Base-by-base conservation (phyloP, 2,797 vertebrate species). In the Smutsia temminckii region DNA sequence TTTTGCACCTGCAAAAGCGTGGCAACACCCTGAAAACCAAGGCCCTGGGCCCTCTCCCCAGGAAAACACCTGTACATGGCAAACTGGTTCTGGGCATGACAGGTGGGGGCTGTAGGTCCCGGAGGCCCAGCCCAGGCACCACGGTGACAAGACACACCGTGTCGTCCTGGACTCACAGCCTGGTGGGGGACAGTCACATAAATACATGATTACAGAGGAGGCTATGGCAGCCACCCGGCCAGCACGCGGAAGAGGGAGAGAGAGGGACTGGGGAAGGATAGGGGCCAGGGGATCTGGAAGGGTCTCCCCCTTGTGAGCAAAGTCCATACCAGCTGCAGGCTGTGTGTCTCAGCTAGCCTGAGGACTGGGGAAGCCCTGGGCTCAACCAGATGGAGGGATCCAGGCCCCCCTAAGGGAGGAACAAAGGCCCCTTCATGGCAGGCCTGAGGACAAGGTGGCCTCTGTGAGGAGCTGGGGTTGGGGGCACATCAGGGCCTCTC, bases 391-490 rank as follows among this genome's bases (percentile, higher is more conserved):
- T 25, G 37, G 75, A 55, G 37, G 64, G 32, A 49, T 69, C 66
- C 34, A 80, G 53, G 80, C 75, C 89, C 55, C 75, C 80, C 40
- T 21, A 21, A 89, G 66, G 55, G 12, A 95, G 42, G 61, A 80
- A 91, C 69, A 95, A 97, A 92, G 68, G 59, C 61, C 55, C 78
- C 94, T 94, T 96, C 93, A 96, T 16, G 53, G 68, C 34, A 81
- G 37, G 78, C 87, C 63, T 0, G 29, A 88, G 59, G 79, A 97
- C 92, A 94, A 96, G 91, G 79, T 46, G 79, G 83, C 64, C 92
- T 96, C 95, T 95, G 91, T 95, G 66, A 95, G 66, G n/a, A 91
- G 78, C 74, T 10, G 1, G 80, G 86, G 8, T 6, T 2, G 40
- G 64, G 55, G 59, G 49, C 5, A 27, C 1, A 21, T 42, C 37